Conservation (phyloP, 64 coral and sea anemone genomes). For the Exaiptasia diaphana region DNA sequence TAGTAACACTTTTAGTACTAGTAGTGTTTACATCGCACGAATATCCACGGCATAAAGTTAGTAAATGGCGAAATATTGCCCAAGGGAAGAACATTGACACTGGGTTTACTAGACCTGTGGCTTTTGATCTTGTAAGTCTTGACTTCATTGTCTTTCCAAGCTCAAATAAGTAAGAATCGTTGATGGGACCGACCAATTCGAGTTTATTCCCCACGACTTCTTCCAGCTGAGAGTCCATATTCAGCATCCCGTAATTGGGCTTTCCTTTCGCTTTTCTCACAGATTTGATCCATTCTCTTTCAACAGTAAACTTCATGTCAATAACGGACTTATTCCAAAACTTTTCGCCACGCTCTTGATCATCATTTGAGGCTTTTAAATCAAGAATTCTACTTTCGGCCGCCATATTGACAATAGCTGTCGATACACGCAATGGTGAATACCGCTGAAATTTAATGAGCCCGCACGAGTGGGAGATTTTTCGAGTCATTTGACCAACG, state of each 20-base stretch:
- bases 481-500: too few species aligned
- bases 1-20: neutral
- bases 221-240: conserved; percentile 14
- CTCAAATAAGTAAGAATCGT: conserved; percentile 37
- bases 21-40: neutral
- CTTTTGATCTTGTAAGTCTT: conserved; percentile 19
- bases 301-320: conserved; percentile 53
- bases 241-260: conserved; percentile 52
- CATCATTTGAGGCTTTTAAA: conserved; percentile 31
- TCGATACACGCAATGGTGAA: too few species aligned
- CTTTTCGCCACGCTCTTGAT: neutral
- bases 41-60: neutral
- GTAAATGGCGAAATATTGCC: conserved; percentile 26
- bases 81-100: conserved; percentile 31
- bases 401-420: too few species aligned
- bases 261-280: conserved; percentile 7
- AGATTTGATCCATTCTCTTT: conserved; percentile 42
- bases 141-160: conserved; percentile 18
- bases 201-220: conserved; percentile 57
- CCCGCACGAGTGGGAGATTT: too few species aligned
- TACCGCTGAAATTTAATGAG: too few species aligned
- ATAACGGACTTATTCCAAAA: conserved; percentile 31
- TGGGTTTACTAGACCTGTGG: conserved; percentile 18
- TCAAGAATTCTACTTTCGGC: too few species aligned
- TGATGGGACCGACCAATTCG: conserved; percentile 19